Evolutionary conservation across 2,888 invertebrate species (phyloP), one percentile per base, ranked within the genome.

Genomic region (Lingula anatina): DNA sequence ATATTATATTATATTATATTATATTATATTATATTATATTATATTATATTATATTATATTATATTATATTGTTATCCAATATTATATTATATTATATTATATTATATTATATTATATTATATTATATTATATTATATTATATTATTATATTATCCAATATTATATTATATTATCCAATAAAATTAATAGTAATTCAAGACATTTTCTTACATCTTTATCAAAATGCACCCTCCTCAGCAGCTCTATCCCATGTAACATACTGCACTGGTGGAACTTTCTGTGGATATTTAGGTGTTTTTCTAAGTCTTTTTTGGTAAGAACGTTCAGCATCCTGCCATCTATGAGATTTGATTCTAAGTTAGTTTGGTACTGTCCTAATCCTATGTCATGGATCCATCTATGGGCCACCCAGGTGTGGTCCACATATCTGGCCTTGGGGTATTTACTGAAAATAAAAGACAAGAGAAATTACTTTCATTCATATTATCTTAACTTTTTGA

Each of bases 391-490:
- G 61, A 95, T 79, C 91, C 93, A 94, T 72, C 91, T 90, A 45
- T 89, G 87, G 26, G 90, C 88, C 28, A 94, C 91, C 93, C 94
- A 95, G 20, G 89, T 89, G 76, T 93, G 92, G 44, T 88, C 88
- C 55, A 94, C 81, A 68, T 89, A 88, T 12, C 88, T 87, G 62
- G 92, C 90, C 69, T 86, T 87, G 1, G 90, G 90, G 79, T 90
- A 92, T 61, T 90, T 64, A 46, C 76, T 76, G 61, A 15, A 59
- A 55, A 27, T 40, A 46, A 46, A 46, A 25, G n/a, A n/a, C n/a
- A n/a, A 50, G n/a, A 3, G 3, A 20, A 40, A 2, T 18, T n/a
- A n/a, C n/a, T n/a, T n/a, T n/a, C n/a, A n/a, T n/a, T n/a, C n/a
- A n/a, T n/a, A n/a, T n/a, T n/a, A n/a, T n/a, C n/a, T n/a, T n/a